Evolutionary conservation across 2,888 invertebrate genomes (phyloP).

Genomic region (Strigamia crassipes): DNA sequence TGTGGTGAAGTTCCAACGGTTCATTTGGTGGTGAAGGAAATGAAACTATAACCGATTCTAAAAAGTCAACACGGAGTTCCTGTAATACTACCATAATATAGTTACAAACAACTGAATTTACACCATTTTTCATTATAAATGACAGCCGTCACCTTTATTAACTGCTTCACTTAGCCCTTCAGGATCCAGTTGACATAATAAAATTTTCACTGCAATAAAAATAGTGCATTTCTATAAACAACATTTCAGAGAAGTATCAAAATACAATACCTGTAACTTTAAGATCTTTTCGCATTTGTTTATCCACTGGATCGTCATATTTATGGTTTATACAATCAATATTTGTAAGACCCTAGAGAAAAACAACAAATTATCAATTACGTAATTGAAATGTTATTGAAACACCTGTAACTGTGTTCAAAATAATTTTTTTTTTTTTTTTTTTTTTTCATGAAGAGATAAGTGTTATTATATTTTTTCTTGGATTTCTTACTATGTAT

Average conservation of each 20-base stretch:
- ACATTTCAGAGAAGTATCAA: background rate
- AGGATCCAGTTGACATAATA: conserved; percentile 73
- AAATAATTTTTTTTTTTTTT: too few species aligned
- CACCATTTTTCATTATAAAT: background rate
- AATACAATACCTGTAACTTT: conserved; percentile 68
- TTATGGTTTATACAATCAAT: conserved; percentile 60
- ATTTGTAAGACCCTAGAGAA: background rate
- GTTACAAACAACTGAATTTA: background rate
- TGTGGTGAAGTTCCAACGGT: conserved; percentile 63
- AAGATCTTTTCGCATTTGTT: conserved; percentile 73
- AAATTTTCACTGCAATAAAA: conserved; percentile 72
- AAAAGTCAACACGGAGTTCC: conserved; percentile 71
- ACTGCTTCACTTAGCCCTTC: conserved; percentile 72
- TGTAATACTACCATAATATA: conserved; percentile 67
- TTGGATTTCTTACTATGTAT: background rate
- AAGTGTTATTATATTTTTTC: too few species aligned
- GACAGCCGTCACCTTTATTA: conserved; percentile 66
- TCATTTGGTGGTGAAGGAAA: conserved; percentile 61
- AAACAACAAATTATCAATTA: conserved; percentile 42
- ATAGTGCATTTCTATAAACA: background rate
- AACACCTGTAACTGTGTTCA: background rate
- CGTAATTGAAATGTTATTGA: background rate
- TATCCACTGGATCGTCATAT: conserved; percentile 68
- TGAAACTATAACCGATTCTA: conserved; percentile 82
- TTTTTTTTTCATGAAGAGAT: too few species aligned